A percentile compares a stretch with the other conserved stretches of the same genome.
Conservation (phyloP, 2,797 vertebrate genomes). For the Pitangus sulphuratus region DNA sequence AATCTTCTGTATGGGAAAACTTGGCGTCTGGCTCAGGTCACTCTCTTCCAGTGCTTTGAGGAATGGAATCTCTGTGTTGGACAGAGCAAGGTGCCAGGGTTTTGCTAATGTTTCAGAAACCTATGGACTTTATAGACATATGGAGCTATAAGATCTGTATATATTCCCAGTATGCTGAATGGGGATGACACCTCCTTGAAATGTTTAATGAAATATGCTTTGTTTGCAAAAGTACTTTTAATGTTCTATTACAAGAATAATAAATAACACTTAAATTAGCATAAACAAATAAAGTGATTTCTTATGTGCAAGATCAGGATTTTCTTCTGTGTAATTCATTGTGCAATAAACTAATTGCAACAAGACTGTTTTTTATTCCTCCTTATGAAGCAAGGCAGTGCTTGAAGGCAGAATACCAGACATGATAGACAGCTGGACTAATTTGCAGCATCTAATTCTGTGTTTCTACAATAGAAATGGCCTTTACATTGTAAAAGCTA, state of each 20-base stretch:
- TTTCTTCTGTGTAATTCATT: conserved; percentile 5
- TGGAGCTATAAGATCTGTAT: rapidly evolving
- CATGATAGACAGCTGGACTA: conserved; percentile 11
- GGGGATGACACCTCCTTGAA: not conserved
- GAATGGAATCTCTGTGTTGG: not conserved
- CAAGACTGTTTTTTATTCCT: not conserved
- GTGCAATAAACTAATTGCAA: conserved; percentile 20
- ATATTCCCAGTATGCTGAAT: not conserved
- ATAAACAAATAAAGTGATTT: not conserved
- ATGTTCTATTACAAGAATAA: not conserved
- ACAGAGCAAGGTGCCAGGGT: not conserved
- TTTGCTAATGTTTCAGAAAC: not conserved
- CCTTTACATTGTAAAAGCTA: conserved; percentile 1
- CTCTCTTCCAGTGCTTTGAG: not conserved
- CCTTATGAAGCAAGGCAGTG: not conserved
- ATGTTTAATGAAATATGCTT: not conserved
- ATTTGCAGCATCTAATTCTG: conserved; percentile 20
- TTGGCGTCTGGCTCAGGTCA: not conserved
- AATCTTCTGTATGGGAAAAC: not conserved
- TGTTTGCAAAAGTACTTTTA: not conserved
- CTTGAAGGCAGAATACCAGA: conserved; percentile 55
- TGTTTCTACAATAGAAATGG: conserved; percentile 5
- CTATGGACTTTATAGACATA: not conserved
- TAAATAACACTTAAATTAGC: not conserved
- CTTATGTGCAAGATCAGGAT: not conserved